Evolutionary conservation across 2,113 vertebrate species (phyloP).

Genomic region (Andinoacara biseriatus): DNA sequence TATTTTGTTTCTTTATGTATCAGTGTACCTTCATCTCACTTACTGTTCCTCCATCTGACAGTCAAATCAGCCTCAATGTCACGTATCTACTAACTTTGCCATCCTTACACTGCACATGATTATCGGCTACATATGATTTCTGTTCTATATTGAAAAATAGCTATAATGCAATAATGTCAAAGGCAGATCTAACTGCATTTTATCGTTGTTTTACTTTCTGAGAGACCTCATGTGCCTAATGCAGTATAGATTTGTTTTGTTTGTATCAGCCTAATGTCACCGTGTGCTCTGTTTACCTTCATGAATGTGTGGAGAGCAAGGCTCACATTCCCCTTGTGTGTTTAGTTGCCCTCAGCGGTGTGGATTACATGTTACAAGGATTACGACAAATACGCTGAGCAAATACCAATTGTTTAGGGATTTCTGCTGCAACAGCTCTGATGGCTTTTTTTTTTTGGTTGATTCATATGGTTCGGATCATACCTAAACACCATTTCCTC

Average conservation of each 20-base stretch:
- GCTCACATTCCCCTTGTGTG: slow-evolving; percentile 34
- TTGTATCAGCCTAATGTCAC: slow-evolving; percentile 41
- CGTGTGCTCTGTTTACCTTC: slow-evolving; percentile 39
- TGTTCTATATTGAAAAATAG: neutral
- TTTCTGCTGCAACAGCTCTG: neutral
- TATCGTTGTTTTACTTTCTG: neutral
- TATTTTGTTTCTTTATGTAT: neutral
- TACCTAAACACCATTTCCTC: neutral
- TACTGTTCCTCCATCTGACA: neutral
- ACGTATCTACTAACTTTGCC: neutral
- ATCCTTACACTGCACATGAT: neutral
- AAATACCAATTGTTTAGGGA: slow-evolving; percentile 33
- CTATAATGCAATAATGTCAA: neutral
- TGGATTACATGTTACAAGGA: slow-evolving; percentile 27
- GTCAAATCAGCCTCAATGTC: neutral
- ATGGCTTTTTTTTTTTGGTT: neutral
- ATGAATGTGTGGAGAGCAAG: slow-evolving; percentile 34
- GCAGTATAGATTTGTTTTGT: slow-evolving; percentile 8
- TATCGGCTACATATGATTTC: neutral
- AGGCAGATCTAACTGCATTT: neutral
- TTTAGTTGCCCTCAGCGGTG: slow-evolving; percentile 43
- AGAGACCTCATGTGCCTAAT: neutral
- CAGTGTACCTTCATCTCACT: neutral
- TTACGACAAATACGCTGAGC: slow-evolving; percentile 25
- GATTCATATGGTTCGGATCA: neutral